phyloP scores from a whole-genome alignment of 2,888 invertebrate genomes.

The Priocnemis perturbator region DNA sequence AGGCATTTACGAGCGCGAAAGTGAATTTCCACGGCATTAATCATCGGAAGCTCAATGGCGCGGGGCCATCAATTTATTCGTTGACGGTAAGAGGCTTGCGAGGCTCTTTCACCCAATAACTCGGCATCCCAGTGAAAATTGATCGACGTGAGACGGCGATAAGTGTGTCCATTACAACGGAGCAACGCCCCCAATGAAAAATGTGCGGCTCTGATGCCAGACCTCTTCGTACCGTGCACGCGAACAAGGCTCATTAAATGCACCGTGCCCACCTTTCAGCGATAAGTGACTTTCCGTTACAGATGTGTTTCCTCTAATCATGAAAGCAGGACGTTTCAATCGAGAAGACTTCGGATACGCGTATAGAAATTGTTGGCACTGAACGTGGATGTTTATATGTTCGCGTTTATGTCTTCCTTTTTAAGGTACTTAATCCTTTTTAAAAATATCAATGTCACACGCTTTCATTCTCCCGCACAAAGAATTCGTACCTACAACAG shows the following conservation, averaged over 20 bases:
- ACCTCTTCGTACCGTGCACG: conserved; percentile 27
- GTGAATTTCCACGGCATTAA: conserved; percentile 36
- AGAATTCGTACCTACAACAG: too few relatives aligned
- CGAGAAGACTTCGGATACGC: too few relatives aligned
- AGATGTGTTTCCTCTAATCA: conserved; percentile 6
- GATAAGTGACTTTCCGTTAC: conserved; percentile 23
- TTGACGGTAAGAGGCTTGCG: conserved; percentile 42
- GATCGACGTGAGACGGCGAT: conserved; percentile 60
- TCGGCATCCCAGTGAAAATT: conserved; percentile 56
- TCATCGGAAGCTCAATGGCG: conserved; percentile 32
- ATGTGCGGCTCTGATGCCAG: conserved; percentile 26
- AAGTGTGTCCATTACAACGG: conserved; percentile 53
- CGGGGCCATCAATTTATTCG: conserved; percentile 46
- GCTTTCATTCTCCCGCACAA: too few relatives aligned
- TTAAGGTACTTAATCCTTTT: too few relatives aligned
- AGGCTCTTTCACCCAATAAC: conserved; percentile 50
- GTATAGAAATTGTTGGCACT: too few relatives aligned
- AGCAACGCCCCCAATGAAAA: conserved; percentile 30
- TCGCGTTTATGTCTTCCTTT: too few relatives aligned
- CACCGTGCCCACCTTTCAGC: conserved; percentile 9
- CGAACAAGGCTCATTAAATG: background rate
- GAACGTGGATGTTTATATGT: too few relatives aligned
- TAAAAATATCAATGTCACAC: too few relatives aligned
- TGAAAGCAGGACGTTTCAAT: background rate
- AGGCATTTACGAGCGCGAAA: too few relatives aligned